These are phyloP conservation scores for Orthosia cruda DNA, from an alignment of 2,888 invertebrate species.

Conservation along the genomic window DNA sequence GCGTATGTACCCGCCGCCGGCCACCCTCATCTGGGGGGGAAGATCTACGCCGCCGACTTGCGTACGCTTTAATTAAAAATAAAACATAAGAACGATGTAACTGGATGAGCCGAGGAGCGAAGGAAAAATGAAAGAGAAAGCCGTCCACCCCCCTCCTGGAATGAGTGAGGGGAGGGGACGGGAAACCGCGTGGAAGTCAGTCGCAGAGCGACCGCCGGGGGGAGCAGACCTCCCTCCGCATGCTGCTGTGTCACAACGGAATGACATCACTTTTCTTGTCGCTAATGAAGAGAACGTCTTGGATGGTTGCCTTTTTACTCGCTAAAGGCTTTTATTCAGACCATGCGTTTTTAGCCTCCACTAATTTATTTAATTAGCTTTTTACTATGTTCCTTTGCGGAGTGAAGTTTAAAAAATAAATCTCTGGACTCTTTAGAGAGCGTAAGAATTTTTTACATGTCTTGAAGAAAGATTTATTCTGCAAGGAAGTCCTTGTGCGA, in stretches of 20 bases:
- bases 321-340: conserved; percentile 78
- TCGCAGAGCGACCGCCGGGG: conserved; percentile 87
- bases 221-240: conserved; percentile 84
- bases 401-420: conserved; percentile 53
- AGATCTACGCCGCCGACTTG: conserved; percentile 92
- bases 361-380: conserved; percentile 80
- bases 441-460: conserved; percentile 52
- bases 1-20: conserved; percentile 87
- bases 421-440: conserved; percentile 46
- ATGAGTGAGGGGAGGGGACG: conserved; percentile 76
- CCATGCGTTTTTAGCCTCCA: conserved; percentile 76
- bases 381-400: conserved; percentile 49
- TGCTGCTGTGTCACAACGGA: conserved; percentile 89
- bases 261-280: conserved; percentile 92
- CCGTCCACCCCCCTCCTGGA: conserved; percentile 86
- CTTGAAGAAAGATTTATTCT: conserved; percentile 65
- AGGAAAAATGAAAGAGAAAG: conserved; percentile 92
- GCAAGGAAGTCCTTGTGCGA: conserved; percentile 63
- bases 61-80: conserved; percentile 92
- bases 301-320: conserved; percentile 83
- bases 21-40: conserved; percentile 79
- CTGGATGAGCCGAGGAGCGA: conserved; percentile 92
- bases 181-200: conserved; percentile 88
- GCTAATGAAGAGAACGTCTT: conserved; percentile 91
- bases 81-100: conserved; percentile 92